Conservation (phyloP, 2,888 invertebrate species). For the Rhaphigaster nebulosa region DNA sequence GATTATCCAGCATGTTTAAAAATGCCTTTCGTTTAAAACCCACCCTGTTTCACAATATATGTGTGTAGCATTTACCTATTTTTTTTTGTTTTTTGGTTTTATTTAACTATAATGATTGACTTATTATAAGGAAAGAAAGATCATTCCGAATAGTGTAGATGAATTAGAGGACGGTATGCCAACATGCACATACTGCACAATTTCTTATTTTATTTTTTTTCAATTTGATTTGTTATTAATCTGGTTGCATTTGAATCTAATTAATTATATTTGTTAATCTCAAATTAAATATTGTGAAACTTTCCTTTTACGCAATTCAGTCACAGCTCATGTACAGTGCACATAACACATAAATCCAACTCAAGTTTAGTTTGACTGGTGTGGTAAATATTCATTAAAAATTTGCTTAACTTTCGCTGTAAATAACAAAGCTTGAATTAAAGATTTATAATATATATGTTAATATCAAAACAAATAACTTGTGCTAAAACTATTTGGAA, state of each 20-base stretch:
- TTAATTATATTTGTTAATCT: neutral
- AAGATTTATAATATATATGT: neutral
- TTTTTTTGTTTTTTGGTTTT: conserved; percentile 53
- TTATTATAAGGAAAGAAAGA: neutral
- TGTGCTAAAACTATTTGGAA: neutral
- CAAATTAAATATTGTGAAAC: conserved; percentile 55
- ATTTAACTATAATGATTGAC: conserved; percentile 35
- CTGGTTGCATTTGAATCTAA: conserved; percentile 49
- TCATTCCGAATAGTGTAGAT: conserved; percentile 32
- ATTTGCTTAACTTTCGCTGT: conserved; percentile 51
- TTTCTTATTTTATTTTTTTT: neutral
- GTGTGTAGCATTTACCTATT: conserved; percentile 53
- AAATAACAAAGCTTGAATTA: conserved; percentile 52
- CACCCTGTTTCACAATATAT: conserved; percentile 59
- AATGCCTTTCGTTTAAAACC: conserved; percentile 35
- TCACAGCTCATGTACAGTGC: conserved; percentile 57
- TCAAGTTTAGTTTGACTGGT: conserved; percentile 36
- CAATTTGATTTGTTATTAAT: conserved; percentile 16
- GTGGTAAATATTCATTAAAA: conserved; percentile 43
- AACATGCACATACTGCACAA: conserved; percentile 37
- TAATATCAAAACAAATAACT: neutral
- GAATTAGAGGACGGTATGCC: conserved; percentile 31
- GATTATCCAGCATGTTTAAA: conserved; percentile 59
- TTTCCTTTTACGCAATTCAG: conserved; percentile 16
- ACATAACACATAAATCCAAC: conserved; percentile 54